Evolutionary conservation across 2,113 vertebrate genomes (phyloP).

Genomic region (Perca schrenkii): DNA sequence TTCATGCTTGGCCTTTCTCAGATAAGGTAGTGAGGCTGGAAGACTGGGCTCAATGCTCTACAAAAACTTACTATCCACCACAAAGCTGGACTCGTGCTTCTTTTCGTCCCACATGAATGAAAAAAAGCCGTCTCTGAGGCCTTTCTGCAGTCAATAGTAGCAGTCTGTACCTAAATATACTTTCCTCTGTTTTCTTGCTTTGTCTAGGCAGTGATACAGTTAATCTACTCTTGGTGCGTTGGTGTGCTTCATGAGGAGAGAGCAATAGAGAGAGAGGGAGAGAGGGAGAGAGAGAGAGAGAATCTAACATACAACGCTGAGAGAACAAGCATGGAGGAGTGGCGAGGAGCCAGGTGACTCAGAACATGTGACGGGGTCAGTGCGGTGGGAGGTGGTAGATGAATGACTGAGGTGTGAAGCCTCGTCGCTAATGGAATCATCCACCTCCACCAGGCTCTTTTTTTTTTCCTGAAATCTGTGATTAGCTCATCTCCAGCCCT

Average conservation of each 20-base stretch:
- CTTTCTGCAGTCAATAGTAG: constrained; percentile 75
- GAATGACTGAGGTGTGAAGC: constrained; percentile 81
- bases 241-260: constrained; percentile 8
- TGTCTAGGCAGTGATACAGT: constrained; percentile 62
- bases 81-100: constrained; percentile 66
- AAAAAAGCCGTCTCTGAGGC: constrained; percentile 62
- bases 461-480: constrained; percentile 38
- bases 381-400: constrained; percentile 75
- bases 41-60: constrained; percentile 37
- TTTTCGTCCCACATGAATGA: constrained; percentile 76
- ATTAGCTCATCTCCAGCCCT: constrained; percentile 53
- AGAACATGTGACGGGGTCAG: constrained; percentile 74
- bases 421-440: constrained; percentile 74
- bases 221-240: constrained; percentile 56
- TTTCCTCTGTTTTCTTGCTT: constrained; percentile 52
- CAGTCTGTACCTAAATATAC: constrained; percentile 81
- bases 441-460: constrained; percentile 57
- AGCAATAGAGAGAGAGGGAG: constrained; percentile 4
- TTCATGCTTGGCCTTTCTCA: constrained; percentile 36
- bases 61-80: constrained; percentile 56
- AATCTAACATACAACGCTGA: constrained; percentile 20
- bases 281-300: constrained; percentile 15
- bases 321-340: constrained; percentile 44
- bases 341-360: constrained; percentile 71
- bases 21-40: constrained; percentile 36